phyloP scores from a whole-genome alignment of 2,797 vertebrate genomes.

The Paedocypris micromegethes region DNA sequence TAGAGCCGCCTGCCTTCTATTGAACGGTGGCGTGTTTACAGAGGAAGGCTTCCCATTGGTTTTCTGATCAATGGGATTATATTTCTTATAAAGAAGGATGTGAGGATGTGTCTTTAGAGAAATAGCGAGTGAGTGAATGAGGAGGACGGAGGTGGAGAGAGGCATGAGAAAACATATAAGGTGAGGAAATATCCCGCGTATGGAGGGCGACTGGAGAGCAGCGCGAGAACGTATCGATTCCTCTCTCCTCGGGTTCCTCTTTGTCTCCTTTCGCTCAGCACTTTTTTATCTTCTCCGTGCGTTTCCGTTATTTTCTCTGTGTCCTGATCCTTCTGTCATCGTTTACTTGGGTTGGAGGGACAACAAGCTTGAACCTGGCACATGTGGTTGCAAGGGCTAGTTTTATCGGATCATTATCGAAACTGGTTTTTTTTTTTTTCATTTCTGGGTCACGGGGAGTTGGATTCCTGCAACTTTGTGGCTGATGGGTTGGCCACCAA shows the following conservation, averaged over 20 bases:
- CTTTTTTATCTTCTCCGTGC: slow-evolving; percentile 13
- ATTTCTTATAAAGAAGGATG: slow-evolving; percentile 63
- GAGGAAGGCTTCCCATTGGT: slow-evolving; percentile 62
- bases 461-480: too few relatives aligned
- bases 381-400: too few relatives aligned
- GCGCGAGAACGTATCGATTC: slow-evolving; percentile 11
- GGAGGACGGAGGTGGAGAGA: slow-evolving; percentile 23
- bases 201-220: slow-evolving; percentile 14
- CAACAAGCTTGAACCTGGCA: neutral
- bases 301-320: neutral
- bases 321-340: neutral
- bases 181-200: slow-evolving; percentile 31
- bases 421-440: too few relatives aligned
- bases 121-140: slow-evolving; percentile 11
- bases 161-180: slow-evolving; percentile 37
- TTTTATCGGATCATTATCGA: too few relatives aligned
- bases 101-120: slow-evolving; percentile 27
- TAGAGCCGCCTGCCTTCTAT: slow-evolving; percentile 56
- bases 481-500: too few relatives aligned
- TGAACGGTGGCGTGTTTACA: slow-evolving; percentile 68
- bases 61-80: slow-evolving; percentile 72
- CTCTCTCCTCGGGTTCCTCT: slow-evolving; percentile 8
- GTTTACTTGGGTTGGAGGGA: neutral
- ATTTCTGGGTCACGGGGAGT: too few relatives aligned
- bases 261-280: slow-evolving; percentile 1